Conservation (phyloP, 2,888 invertebrate species). For the Eulithis testata region DNA sequence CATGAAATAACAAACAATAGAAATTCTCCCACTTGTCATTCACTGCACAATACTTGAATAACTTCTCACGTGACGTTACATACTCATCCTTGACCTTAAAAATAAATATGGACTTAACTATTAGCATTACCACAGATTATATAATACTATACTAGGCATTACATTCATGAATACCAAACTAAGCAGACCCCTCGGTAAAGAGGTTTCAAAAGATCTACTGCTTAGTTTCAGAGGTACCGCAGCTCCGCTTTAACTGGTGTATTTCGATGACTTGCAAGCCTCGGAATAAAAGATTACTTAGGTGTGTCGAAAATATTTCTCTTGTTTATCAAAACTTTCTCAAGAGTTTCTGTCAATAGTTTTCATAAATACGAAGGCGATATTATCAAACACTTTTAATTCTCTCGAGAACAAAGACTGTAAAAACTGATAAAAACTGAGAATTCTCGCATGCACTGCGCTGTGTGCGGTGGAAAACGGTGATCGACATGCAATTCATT, state of each 20-base stretch:
- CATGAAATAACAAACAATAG: slow-evolving; percentile 49
- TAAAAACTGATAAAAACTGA: slow-evolving; percentile 43
- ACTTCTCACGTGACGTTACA: slow-evolving; percentile 56
- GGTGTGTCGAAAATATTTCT: slow-evolving; percentile 41
- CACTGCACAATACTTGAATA: slow-evolving; percentile 46
- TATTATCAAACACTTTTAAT: slow-evolving; percentile 42
- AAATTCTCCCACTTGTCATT: slow-evolving; percentile 54
- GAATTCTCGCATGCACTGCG: slow-evolving; percentile 44
- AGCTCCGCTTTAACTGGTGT: slow-evolving; percentile 42
- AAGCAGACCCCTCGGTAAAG: slow-evolving; percentile 39
- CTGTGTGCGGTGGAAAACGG: slow-evolving; percentile 46
- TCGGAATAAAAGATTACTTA: slow-evolving; percentile 33
- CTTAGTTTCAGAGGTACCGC: slow-evolving; percentile 22
- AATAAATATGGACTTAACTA: slow-evolving; percentile 47
- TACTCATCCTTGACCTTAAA: slow-evolving; percentile 74
- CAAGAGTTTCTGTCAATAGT: slow-evolving; percentile 22
- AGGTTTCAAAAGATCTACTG: slow-evolving; percentile 4
- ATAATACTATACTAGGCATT: no score
- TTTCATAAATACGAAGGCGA: slow-evolving; percentile 30
- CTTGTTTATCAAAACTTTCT: slow-evolving; percentile 27
- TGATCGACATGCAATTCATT: slow-evolving; percentile 41
- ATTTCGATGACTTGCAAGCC: slow-evolving; percentile 49
- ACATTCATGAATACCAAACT: slow-evolving; percentile 39
- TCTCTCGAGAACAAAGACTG: slow-evolving; percentile 24
- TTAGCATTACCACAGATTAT: no score